A percentile compares a stretch with the other conserved stretches of the same genome.
Conservation (phyloP, 2,888 invertebrate species). For the Xestia sexstrigata region DNA sequence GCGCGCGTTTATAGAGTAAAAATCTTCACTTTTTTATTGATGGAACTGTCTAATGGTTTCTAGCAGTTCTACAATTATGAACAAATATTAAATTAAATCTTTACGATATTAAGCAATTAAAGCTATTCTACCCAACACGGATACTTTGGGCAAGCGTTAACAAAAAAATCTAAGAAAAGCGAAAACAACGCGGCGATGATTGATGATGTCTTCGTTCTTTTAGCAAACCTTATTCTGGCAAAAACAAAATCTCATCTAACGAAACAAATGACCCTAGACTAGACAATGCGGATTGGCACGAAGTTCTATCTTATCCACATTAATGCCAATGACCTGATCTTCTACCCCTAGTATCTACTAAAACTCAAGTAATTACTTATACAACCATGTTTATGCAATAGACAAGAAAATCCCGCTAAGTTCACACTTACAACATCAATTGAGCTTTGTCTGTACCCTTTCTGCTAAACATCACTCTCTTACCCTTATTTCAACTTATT, state of each 20-base stretch:
- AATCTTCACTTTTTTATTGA: not conserved
- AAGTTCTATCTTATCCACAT: not conserved
- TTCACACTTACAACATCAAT: not conserved
- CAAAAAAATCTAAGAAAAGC: slow-evolving; percentile 20
- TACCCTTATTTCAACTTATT: no score
- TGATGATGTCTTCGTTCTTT: slow-evolving; percentile 31
- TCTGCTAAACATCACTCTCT: not conserved
- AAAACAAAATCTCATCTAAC: slow-evolving; percentile 23
- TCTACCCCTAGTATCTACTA: not conserved
- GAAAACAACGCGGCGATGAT: slow-evolving; percentile 38
- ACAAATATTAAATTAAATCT: not conserved
- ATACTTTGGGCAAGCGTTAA: not conserved
- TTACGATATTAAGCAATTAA: not conserved
- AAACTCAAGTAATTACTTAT: no score
- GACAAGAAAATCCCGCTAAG: not conserved
- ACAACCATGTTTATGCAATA: no score
- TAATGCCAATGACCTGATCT: slow-evolving; percentile 8
- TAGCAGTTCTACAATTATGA: not conserved
- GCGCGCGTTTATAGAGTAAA: not conserved
- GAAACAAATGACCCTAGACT: slow-evolving; percentile 12
- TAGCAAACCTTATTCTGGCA: slow-evolving; percentile 24
- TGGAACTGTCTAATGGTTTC: not conserved
- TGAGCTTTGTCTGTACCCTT: not conserved
- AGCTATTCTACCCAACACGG: not conserved
- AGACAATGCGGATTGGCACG: slow-evolving; percentile 1